A percentile compares a stretch with the other conserved stretches of the same genome.
Conservation (phyloP, 2,797 vertebrate genomes). For the Scarus forsteni region DNA sequence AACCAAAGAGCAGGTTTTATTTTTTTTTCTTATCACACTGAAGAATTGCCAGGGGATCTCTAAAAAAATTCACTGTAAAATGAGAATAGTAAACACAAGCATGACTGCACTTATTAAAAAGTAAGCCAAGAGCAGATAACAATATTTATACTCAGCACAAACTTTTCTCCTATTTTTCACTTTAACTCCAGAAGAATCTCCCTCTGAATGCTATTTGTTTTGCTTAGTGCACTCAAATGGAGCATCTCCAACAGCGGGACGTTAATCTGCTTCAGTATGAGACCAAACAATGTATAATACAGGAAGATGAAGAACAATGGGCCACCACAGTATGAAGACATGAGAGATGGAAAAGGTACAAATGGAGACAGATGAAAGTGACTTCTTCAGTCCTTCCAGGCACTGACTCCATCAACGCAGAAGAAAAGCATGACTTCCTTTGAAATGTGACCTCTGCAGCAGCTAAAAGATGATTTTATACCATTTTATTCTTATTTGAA, state of each 20-base stretch:
- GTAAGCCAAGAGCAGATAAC: neutral
- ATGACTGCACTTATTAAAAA: neutral
- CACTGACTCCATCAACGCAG: slow-evolving; percentile 46
- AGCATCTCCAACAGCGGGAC: slow-evolving; percentile 33
- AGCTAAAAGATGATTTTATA: slow-evolving; percentile 21
- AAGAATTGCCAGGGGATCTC: neutral
- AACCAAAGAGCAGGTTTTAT: neutral
- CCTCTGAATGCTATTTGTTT: slow-evolving; percentile 50
- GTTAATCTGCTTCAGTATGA: slow-evolving; percentile 55
- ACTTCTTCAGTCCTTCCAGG: slow-evolving; percentile 52
- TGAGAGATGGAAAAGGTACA: slow-evolving; percentile 41
- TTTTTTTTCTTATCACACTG: neutral
- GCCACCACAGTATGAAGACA: slow-evolving; percentile 50
- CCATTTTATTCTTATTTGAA: slow-evolving; percentile 38
- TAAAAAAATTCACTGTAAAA: slow-evolving; percentile 1
- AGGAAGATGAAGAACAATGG: slow-evolving; percentile 64
- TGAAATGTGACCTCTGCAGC: slow-evolving; percentile 60
- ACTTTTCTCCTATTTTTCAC: slow-evolving; percentile 30
- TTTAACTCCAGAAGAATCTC: slow-evolving; percentile 41
- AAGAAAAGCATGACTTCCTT: slow-evolving; percentile 57
- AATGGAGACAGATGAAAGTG: slow-evolving; percentile 71
- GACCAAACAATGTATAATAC: slow-evolving; percentile 49
- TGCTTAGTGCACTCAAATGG: slow-evolving; percentile 29
- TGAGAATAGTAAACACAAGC: neutral
- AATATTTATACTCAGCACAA: slow-evolving; percentile 12